These are phyloP conservation scores for Platycheirus rosarum DNA, from an alignment of 2,888 invertebrate species.

Conservation along the genomic window DNA sequence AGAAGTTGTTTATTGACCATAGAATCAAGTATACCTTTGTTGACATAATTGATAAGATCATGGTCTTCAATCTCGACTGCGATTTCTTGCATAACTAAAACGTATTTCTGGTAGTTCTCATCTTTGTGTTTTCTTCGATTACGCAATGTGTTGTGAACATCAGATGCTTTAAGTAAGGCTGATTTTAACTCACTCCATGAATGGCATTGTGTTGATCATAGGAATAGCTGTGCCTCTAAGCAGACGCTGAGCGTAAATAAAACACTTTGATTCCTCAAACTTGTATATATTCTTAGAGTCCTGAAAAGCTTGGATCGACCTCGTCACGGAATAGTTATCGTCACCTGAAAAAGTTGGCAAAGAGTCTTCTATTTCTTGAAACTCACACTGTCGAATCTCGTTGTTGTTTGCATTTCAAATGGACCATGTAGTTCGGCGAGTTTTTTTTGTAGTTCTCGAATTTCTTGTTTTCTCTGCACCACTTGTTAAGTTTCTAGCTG, in stretches of 20 bases:
- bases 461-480: no score
- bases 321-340: constrained; percentile 25
- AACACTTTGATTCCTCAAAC: constrained; percentile 1
- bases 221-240: no score
- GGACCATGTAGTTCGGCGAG: no score
- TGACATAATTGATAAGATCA: constrained; percentile 39
- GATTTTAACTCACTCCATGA: constrained; percentile 33
- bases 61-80: constrained; percentile 23
- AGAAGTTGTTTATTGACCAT: constrained; percentile 27
- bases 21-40: constrained; percentile 39
- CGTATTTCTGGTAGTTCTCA: no score
- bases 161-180: constrained; percentile 8
- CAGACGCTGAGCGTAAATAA: constrained; percentile 23
- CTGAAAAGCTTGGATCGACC: constrained; percentile 31
- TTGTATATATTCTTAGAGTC: constrained; percentile 11
- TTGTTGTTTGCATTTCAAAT: no score
- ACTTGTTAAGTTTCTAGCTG: no score
- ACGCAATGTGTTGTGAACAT: no score
- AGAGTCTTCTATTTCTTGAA: constrained; percentile 35
- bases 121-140: no score
- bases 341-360: constrained; percentile 33
- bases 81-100: constrained; percentile 24
- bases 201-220: constrained; percentile 10
- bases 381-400: no score
- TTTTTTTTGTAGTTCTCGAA: no score